phyloP scores from a whole-genome alignment of 2,113 vertebrate genomes.

The pig (Sus scrofa) region DNA sequence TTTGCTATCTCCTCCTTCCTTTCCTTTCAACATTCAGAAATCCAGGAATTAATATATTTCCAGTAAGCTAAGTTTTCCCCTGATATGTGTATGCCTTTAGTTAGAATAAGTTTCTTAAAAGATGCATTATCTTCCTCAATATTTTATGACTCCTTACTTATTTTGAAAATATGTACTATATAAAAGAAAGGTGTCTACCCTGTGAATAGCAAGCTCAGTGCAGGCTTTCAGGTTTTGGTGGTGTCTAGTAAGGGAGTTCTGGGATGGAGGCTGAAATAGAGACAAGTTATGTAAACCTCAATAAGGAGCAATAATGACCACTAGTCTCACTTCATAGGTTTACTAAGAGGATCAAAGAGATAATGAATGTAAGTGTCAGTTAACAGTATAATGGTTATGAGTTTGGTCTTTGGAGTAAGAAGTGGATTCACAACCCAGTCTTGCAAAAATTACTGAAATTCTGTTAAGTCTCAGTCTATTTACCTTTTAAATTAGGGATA shows the following conservation, averaged over 20 bases:
- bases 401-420: conserved; percentile 46
- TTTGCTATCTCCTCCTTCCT: conserved; percentile 5
- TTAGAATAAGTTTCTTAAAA: conserved; percentile 27
- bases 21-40: conserved; percentile 52
- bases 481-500: conserved; percentile 25
- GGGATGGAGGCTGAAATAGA: not conserved
- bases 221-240: not conserved
- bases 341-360: conserved; percentile 21
- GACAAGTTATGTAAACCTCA: not conserved
- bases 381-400: not conserved
- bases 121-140: not conserved
- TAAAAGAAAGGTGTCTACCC: not conserved
- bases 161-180: not conserved
- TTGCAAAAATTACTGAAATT: conserved; percentile 24
- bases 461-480: conserved; percentile 12
- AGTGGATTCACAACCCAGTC: not conserved
- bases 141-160: conserved; percentile 9
- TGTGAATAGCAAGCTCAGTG: not conserved
- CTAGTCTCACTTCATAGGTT: not conserved
- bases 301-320: not conserved
- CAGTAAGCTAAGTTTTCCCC: conserved; percentile 26
- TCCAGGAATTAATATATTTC: conserved; percentile 52
- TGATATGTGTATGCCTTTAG: not conserved
- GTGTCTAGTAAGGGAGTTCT: not conserved
- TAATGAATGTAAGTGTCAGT: conserved; percentile 27